Evolutionary conservation across 2,113 vertebrate species (phyloP), one percentile per base, ranked within the genome.

Genomic region (Myotis brandtii): DNA sequence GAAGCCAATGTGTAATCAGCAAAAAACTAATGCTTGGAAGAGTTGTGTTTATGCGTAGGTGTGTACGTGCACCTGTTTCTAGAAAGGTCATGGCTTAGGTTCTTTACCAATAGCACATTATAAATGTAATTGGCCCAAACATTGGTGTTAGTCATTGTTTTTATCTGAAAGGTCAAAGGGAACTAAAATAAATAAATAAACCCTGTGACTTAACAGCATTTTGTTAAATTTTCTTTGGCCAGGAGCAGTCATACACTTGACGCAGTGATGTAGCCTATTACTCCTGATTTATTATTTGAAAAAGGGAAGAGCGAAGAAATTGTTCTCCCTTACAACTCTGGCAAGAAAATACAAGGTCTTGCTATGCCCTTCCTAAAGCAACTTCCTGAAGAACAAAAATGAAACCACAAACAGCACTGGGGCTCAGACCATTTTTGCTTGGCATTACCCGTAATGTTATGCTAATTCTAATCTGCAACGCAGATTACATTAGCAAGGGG

Each of bases 381-480:
- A 70, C 83, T 95, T 83, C 69, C 66, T 37, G 46, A 80, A 84
- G 92, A 94, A 80, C 64, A 81, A 96, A 94, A 72, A 46, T 40
- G 17, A 85, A 27, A 32, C 14, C 70, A 62, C 54, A 48, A 76
- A 81, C 30, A 77, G 50, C 21, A 46, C 23, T 14, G 66, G 4
- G 2, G 83, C 23, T 84, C 64, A 89, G 89, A 40, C 86, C 48
- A 46, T 87, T 80, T 92, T 84, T 85, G 40, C 87, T 77, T 17
- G 32, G 48, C 76, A 46, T 82, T 64, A 34, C 75, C 17, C 17
- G 72, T 62, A 82, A 95, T 69, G 72, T 85, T 96, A 96, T 97
- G 95, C 67, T 95, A 91, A 97, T 96, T 95, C 56, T 93, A 75
- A 95, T 95, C 76, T 94, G 94, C 95, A 96, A 95, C 5, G 3